Evolutionary conservation across 2,888 invertebrate species (phyloP).

Genomic region (Torymus tubicola): DNA sequence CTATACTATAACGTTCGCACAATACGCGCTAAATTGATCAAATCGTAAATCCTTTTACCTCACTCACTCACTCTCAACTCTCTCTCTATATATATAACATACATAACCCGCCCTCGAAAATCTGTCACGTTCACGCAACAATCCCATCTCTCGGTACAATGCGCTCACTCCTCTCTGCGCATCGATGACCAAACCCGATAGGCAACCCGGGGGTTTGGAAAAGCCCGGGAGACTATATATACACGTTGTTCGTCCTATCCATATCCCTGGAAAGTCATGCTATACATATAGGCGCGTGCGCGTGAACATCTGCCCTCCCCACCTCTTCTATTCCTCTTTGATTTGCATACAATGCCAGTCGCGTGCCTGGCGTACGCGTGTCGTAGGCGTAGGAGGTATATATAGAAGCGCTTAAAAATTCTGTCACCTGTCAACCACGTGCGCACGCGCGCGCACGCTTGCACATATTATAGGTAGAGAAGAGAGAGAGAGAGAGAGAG

Average conservation of each 20-base stretch:
- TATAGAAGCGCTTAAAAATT: slow-evolving; percentile 60
- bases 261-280: slow-evolving; percentile 50
- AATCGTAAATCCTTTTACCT: neutral
- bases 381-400: slow-evolving; percentile 60
- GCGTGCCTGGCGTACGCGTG: slow-evolving; percentile 64
- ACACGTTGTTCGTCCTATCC: neutral
- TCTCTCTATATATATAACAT: neutral
- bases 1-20: neutral
- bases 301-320: slow-evolving; percentile 67
- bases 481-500: too few relatives aligned
- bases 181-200: too few relatives aligned
- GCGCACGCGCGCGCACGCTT: slow-evolving; percentile 7
- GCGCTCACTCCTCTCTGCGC: neutral
- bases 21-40: neutral
- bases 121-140: slow-evolving; percentile 18
- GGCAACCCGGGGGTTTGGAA: too few relatives aligned
- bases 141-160: slow-evolving; percentile 7
- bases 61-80: neutral
- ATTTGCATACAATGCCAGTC: slow-evolving; percentile 74
- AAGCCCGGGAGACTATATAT: too few relatives aligned
- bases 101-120: neutral
- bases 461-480: too few relatives aligned
- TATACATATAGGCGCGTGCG: slow-evolving; percentile 36
- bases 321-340: slow-evolving; percentile 46
- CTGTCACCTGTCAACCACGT: slow-evolving; percentile 69